These are phyloP conservation scores for Python bivittatus DNA, from an alignment of 2,113 vertebrate genomes.

Conservation along the genomic window DNA sequence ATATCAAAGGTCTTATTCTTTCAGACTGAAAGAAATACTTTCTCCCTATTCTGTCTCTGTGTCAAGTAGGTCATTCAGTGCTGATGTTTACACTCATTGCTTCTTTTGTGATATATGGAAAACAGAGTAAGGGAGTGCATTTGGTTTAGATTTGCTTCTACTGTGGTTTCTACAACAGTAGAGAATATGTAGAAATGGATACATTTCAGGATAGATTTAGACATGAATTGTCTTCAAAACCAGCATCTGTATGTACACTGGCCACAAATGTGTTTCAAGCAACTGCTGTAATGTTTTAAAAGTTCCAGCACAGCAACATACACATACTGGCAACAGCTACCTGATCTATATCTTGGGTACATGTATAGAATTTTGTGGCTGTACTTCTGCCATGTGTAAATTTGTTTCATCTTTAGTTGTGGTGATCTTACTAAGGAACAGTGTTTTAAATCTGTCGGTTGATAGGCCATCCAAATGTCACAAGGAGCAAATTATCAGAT, in stretches of 20 bases:
- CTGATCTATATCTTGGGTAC: background rate
- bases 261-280: background rate
- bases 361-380: background rate
- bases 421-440: slow-evolving; percentile 18
- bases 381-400: background rate
- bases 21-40: slow-evolving; percentile 55
- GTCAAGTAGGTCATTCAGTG: slow-evolving; percentile 59
- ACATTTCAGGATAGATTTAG: background rate
- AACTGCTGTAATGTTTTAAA: background rate
- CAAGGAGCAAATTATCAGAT: background rate
- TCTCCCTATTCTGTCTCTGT: slow-evolving; percentile 35
- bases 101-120: slow-evolving; percentile 8
- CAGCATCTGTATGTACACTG: background rate
- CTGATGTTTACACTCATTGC: slow-evolving; percentile 47
- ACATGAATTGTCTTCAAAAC: background rate
- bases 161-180: slow-evolving; percentile 50
- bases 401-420: slow-evolving; percentile 41
- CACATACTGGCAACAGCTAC: background rate
- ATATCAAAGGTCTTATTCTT: slow-evolving; percentile 55
- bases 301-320: background rate
- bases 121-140: background rate
- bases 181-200: slow-evolving; percentile 27
- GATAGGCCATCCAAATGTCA: background rate
- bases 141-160: slow-evolving; percentile 22
- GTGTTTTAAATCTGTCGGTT: background rate